These are phyloP conservation scores for Lasioglossum albipes DNA, from an alignment of 1,140 invertebrate genomes.

Conservation along the genomic window DNA sequence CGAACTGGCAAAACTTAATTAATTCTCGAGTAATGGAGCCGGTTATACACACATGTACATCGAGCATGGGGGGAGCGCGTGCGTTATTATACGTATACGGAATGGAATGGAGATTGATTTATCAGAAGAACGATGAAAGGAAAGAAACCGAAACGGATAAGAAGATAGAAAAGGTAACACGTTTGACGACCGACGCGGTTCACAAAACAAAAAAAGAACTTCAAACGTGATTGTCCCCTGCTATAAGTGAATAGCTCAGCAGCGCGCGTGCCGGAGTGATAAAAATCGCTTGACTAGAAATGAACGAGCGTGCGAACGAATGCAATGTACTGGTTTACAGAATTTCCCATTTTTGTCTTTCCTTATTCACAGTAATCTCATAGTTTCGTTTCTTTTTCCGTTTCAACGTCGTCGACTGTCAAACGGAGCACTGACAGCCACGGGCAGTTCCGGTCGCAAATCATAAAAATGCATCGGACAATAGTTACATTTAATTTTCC, in stretches of 20 bases:
- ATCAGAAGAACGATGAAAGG: slow-evolving; percentile 32
- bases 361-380: slow-evolving; percentile 36
- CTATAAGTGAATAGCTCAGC: slow-evolving; percentile 59
- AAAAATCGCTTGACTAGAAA: slow-evolving; percentile 69
- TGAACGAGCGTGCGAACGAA: slow-evolving; percentile 58
- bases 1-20: slow-evolving; percentile 50
- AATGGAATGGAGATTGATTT: slow-evolving; percentile 61
- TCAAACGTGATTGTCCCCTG: slow-evolving; percentile 67
- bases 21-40: slow-evolving; percentile 37
- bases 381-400: slow-evolving; percentile 20
- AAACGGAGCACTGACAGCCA: neutral
- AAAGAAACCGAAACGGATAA: slow-evolving; percentile 38
- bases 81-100: slow-evolving; percentile 15
- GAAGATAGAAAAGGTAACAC: neutral
- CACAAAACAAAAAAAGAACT: neutral
- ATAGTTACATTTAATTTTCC: too few species aligned
- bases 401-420: slow-evolving; percentile 5
- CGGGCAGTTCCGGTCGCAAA: neutral
- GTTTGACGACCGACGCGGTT: slow-evolving; percentile 35
- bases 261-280: slow-evolving; percentile 61
- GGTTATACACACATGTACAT: slow-evolving; percentile 42
- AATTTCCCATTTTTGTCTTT: slow-evolving; percentile 41
- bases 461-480: too few species aligned
- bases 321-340: slow-evolving; percentile 39
- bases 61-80: slow-evolving; percentile 4